Percentiles rank a stretch among this genome's conserved stretches.
Conservation (phyloP, 2,888 invertebrate genomes). For the Lottia gigantea region DNA sequence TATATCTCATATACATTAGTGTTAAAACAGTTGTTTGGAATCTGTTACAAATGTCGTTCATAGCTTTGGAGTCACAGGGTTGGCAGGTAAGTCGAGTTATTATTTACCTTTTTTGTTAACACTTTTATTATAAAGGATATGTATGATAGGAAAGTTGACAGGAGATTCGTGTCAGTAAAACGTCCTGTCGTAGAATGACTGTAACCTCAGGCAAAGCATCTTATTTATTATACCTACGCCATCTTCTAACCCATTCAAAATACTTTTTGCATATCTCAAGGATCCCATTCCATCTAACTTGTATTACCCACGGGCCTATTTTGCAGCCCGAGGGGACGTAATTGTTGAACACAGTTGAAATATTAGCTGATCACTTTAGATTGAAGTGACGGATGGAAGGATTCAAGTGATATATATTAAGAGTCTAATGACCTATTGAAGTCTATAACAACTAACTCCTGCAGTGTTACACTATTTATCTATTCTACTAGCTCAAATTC, state of each 20-base stretch:
- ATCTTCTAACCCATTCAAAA: slow-evolving; percentile 5
- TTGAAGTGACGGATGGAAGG: slow-evolving; percentile 6
- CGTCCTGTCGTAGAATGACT: not conserved
- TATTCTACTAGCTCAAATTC: too few species aligned
- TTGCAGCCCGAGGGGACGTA: not conserved
- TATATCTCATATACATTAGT: too few species aligned
- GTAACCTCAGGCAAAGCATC: not conserved
- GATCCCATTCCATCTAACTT: not conserved
- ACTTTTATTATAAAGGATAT: not conserved
- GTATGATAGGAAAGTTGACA: not conserved
- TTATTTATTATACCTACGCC: slow-evolving; percentile 8
- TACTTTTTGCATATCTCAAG: not conserved
- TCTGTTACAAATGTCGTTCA: slow-evolving; percentile 47
- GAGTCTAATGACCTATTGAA: not conserved
- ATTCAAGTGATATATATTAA: slow-evolving; percentile 2
- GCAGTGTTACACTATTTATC: not conserved
- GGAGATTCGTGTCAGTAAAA: not conserved
- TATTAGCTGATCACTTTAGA: not conserved
- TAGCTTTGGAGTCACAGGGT: slow-evolving; percentile 54
- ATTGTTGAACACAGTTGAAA: not conserved
- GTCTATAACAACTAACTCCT: not conserved
- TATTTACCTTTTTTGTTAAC: not conserved
- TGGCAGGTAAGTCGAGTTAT: slow-evolving; percentile 53
- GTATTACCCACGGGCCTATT: slow-evolving; percentile 2
- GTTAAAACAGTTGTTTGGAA: not conserved